phyloP scores from a whole-genome alignment of 2,797 vertebrate genomes.

The Echeneis naucrates region DNA sequence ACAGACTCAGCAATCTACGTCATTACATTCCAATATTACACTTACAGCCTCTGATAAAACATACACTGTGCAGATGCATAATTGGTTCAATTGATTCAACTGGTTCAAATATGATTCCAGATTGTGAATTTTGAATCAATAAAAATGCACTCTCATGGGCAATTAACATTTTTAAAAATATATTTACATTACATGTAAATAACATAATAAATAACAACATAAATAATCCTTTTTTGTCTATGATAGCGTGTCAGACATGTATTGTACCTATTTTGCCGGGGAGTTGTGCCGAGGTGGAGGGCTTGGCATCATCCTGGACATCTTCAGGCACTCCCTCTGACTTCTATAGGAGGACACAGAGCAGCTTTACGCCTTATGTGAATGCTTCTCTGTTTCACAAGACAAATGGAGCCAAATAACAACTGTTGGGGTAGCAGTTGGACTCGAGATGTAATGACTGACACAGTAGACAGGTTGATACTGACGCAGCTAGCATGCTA shows the following conservation, averaged over 20 bases:
- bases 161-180: too few relatives aligned
- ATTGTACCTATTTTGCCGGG: slow-evolving; percentile 34
- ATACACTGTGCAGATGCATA: too few relatives aligned
- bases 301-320: slow-evolving; percentile 56
- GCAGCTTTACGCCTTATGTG: accelerated
- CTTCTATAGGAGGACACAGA: slow-evolving; percentile 34
- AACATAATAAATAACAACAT: too few relatives aligned
- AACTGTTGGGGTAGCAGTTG: neutral
- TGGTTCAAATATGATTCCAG: too few relatives aligned
- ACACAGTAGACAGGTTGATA: neutral
- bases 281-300: slow-evolving; percentile 68
- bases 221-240: too few relatives aligned
- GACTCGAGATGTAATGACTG: neutral
- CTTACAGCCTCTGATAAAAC: too few relatives aligned
- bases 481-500: neutral
- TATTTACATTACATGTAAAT: too few relatives aligned
- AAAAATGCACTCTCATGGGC: too few relatives aligned
- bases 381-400: neutral
- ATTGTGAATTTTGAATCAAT: too few relatives aligned
- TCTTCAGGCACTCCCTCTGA: slow-evolving; percentile 20
- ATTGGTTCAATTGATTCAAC: too few relatives aligned
- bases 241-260: neutral
- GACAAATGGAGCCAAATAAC: neutral
- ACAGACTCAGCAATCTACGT: too few relatives aligned
- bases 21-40: too few relatives aligned